Percentiles rank a stretch among this genome's conserved stretches.
Evolutionary conservation across 1,140 invertebrate genomes (phyloP).

Genomic region (Idris sp.): DNA sequence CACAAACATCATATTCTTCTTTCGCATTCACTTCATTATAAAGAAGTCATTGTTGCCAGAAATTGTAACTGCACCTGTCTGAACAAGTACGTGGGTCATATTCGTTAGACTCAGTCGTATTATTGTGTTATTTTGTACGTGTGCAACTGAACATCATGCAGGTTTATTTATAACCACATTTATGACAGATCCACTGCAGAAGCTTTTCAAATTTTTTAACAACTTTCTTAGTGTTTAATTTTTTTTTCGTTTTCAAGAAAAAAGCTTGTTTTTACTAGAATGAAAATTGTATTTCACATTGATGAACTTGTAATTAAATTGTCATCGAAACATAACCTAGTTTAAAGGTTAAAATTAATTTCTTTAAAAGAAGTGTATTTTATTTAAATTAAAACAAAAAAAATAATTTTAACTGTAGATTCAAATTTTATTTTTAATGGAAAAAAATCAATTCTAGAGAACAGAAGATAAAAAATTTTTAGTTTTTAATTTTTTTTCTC

Average conservation of each 20-base stretch:
- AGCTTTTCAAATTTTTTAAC: no score
- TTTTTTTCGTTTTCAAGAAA: no score
- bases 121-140: conserved; percentile 30
- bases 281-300: no score
- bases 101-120: conserved; percentile 26
- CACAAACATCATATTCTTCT: conserved; percentile 26
- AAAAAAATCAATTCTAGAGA: not conserved
- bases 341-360: no score
- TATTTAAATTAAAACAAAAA: no score
- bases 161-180: conserved; percentile 17
- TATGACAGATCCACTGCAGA: conserved; percentile 10
- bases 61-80: conserved; percentile 41
- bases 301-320: no score
- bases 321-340: no score
- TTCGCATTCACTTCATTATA: conserved; percentile 41
- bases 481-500: conserved; percentile 10
- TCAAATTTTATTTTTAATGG: no score
- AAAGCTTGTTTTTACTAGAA: no score
- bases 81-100: conserved; percentile 40
- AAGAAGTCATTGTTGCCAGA: conserved; percentile 51
- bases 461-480: conserved; percentile 6
- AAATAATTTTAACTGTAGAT: no score
- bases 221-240: no score
- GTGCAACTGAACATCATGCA: conserved; percentile 14
- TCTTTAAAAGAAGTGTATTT: no score